phyloP scores from a whole-genome alignment of 2,797 vertebrate genomes.

The Dendrocincla fuliginosa region DNA sequence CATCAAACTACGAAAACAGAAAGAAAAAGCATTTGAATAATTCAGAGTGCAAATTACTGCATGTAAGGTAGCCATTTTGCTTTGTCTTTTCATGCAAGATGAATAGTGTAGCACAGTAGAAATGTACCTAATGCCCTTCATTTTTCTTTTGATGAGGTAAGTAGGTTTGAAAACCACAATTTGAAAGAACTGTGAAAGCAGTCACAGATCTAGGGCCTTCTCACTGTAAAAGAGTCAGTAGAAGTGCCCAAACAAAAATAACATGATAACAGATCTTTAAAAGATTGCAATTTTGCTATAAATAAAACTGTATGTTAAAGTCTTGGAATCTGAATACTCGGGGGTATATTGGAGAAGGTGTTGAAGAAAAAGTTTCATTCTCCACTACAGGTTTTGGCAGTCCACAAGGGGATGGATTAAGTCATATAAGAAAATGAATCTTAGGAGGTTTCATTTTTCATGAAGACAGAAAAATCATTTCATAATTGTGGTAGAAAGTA shows the following conservation, averaged over 20 bases:
- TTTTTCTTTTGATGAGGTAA: conserved; percentile 36
- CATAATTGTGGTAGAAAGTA: neutral
- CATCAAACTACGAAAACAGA: neutral
- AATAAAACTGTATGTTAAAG: neutral
- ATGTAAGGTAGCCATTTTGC: conserved; percentile 50
- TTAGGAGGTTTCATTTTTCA: neutral
- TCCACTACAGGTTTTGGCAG: neutral
- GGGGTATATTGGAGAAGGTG: neutral
- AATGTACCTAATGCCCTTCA: conserved; percentile 28
- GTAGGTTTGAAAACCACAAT: neutral
- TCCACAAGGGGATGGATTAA: neutral
- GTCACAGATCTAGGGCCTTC: neutral
- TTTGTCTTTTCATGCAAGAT: conserved; percentile 38
- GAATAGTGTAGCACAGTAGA: neutral
- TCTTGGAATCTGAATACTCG: neutral
- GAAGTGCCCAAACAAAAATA: neutral
- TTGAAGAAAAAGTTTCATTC: neutral
- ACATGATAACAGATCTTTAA: neutral
- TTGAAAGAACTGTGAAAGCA: neutral
- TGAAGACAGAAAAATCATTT: neutral
- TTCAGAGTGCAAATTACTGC: conserved; percentile 30
- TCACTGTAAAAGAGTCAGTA: neutral
- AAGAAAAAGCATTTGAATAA: conserved; percentile 48
- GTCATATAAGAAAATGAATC: neutral
- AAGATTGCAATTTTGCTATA: neutral